These are phyloP conservation scores for Carettochelys insculpta DNA, from an alignment of 2,113 vertebrate genomes.

Conservation along the genomic window DNA sequence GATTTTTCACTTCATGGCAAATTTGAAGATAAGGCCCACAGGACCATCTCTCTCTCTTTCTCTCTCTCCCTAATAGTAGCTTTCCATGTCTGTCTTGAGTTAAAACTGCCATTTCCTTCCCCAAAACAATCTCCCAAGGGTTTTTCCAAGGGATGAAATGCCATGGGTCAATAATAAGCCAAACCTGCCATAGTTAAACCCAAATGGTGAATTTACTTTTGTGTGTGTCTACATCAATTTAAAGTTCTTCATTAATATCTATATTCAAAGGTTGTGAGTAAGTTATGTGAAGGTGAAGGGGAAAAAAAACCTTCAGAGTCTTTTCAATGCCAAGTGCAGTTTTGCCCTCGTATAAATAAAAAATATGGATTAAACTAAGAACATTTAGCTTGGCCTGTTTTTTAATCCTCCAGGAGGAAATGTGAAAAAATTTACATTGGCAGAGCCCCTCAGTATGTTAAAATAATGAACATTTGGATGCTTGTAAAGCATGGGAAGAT, in stretches of 20 bases:
- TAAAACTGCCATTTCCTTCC: background rate
- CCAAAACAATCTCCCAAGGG: background rate
- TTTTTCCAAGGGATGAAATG: background rate
- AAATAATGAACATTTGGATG: background rate
- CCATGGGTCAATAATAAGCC: background rate
- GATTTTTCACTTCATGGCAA: background rate
- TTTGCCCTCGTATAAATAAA: background rate
- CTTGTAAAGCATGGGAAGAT: background rate
- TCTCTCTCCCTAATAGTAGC: no score
- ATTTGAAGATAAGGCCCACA: no score
- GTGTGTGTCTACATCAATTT: background rate
- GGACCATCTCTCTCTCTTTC: no score
- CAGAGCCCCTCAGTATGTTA: background rate
- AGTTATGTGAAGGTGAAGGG: background rate
- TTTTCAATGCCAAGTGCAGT: background rate
- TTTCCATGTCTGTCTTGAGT: background rate
- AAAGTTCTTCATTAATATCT: background rate
- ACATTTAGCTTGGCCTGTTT: background rate
- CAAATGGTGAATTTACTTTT: constrained; percentile 6
- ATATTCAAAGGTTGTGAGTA: background rate
- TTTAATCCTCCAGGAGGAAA: background rate
- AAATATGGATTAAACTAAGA: background rate
- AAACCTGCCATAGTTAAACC: background rate
- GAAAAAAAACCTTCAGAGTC: background rate
- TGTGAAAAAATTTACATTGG: background rate